phyloP scores from a whole-genome alignment of 2,113 vertebrate genomes.

The Erinaceus europaeus region DNA sequence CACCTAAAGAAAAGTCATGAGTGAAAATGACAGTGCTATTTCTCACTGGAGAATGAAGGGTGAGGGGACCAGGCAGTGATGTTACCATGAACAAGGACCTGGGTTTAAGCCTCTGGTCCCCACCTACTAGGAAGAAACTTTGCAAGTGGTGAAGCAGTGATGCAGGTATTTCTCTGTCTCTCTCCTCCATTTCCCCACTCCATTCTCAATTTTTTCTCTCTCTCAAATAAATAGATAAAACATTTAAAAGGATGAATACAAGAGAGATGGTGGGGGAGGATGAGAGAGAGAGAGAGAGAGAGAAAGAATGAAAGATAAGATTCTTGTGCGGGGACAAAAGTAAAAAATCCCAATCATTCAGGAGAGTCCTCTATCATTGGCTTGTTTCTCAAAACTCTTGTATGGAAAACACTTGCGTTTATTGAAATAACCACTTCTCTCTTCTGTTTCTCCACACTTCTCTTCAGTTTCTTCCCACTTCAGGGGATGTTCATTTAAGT shows the following conservation, averaged over 20 bases:
- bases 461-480: constrained; percentile 43
- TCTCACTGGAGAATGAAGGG: too few relatives aligned
- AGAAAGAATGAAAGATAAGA: not conserved
- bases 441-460: not conserved
- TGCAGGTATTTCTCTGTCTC: too few relatives aligned
- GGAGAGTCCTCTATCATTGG: not conserved
- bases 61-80: too few relatives aligned
- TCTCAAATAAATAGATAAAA: too few relatives aligned
- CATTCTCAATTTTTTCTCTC: too few relatives aligned
- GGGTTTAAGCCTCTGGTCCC: too few relatives aligned
- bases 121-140: too few relatives aligned
- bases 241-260: too few relatives aligned
- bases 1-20: not conserved
- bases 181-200: too few relatives aligned
- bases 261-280: too few relatives aligned
- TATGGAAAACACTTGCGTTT: constrained; percentile 28
- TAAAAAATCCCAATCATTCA: not conserved
- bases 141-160: too few relatives aligned
- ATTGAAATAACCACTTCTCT: constrained; percentile 51
- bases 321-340: not conserved
- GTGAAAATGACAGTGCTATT: not conserved
- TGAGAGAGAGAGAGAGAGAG: not conserved
- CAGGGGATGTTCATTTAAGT: not conserved
- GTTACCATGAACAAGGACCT: too few relatives aligned
- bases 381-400: not conserved